Evolutionary conservation across 2,797 vertebrate species (phyloP), one percentile per base, ranked within the genome.

Genomic region (Clarias laeviceps): DNA sequence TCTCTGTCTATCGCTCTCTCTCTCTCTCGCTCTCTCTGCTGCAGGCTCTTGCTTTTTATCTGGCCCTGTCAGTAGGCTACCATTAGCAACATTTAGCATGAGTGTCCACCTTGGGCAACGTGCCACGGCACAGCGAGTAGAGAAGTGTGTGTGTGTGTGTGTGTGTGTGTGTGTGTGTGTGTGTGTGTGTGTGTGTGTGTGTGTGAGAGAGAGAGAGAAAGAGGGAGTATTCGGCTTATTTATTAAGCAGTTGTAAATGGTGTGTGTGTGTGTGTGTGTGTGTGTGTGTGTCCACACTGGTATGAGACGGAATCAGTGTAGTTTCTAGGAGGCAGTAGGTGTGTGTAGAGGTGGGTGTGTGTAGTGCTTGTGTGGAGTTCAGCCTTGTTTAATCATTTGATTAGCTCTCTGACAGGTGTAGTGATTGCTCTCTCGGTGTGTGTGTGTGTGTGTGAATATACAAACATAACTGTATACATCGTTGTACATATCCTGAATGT

Each of bases 1-100:
- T 57, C 59, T 27, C 64, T 68, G 11, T 40, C 22, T 72, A 32
- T 22, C 66, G 18, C 45, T 76, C 14, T 76, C 61, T 59, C 32
- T 56, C 79, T 80, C 29, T 29, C 70, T 83, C 61, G 61, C n/a
- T 17, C 57, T 59, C 20, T 59, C 50, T 81, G 73, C 59, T 34
- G 29, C 40, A 72, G 79, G 65, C 76, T 40, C n/a, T 59, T 85
- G 32, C 81, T 81, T 83, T 45, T 86, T 86, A 86, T 88, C 82
- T 72, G 45, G 20, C 18, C 59, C 73, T 64, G 82, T 86, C 85
- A 82, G 82, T 68, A 17, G 66, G 79, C 83, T 79, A 84, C 81
- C 65, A 79, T 86, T 83, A 83, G 74, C 29, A 69, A 56, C 83
- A 77, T 83, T 86, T 86, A 83, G 64, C 29, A 79, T 61, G 68